These are phyloP conservation scores for Muscicapa striata DNA, from an alignment of 2,797 vertebrate genomes.

Conservation along the genomic window DNA sequence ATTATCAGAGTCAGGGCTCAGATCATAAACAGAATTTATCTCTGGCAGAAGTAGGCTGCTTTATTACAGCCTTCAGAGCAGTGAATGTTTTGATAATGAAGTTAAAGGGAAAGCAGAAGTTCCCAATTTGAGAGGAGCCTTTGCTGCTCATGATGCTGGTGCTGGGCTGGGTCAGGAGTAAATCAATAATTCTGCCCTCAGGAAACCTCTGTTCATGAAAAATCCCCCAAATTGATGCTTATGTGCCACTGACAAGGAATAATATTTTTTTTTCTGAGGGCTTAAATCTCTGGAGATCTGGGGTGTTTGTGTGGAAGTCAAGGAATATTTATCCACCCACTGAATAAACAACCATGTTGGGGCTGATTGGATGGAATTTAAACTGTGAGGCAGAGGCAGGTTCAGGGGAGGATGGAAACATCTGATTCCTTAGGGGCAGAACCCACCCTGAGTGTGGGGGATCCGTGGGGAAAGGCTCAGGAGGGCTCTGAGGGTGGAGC, in stretches of 20 bases:
- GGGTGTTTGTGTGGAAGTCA: not conserved
- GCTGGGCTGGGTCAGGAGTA: not conserved
- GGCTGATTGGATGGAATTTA: not conserved
- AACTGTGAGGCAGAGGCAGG: not conserved
- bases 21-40: conserved; percentile 10
- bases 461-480: not conserved
- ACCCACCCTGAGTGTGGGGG: accelerated
- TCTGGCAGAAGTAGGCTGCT: conserved; percentile 19
- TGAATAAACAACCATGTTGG: not conserved
- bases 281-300: not conserved
- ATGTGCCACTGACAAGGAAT: not conserved
- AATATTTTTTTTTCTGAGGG: not conserved
- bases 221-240: not conserved
- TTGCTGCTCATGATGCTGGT: not conserved
- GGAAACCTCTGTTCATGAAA: not conserved
- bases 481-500: not conserved
- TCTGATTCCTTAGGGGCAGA: not conserved
- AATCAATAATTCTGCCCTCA: not conserved
- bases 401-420: not conserved
- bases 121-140: not conserved
- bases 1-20: conserved; percentile 8
- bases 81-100: not conserved
- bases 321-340: not conserved
- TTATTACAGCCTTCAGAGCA: conserved; percentile 1
- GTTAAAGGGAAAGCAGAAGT: conserved; percentile 29